Evolutionary conservation across 1,140 invertebrate species (phyloP), one percentile per base, ranked within the genome.

Genomic region (Drosophila sturtevanti): DNA sequence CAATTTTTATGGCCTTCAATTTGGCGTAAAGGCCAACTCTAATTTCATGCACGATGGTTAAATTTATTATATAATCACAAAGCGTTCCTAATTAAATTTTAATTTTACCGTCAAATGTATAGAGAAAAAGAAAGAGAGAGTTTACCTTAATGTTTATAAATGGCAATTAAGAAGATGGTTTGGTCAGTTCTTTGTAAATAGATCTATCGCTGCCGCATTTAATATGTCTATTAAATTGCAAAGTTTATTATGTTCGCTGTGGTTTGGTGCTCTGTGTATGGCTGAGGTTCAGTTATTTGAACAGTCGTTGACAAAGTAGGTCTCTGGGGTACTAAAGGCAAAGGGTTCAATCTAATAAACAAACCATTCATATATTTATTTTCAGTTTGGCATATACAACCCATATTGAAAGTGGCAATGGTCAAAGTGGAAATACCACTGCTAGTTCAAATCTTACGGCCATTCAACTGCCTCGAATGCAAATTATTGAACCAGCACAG

Each of bases 71-170:
- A 82, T 87, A 87, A 89, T 82, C 84, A 71, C 69, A 38, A 61
- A 55, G 84, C 84, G 79, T 74, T 55, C 77, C 84, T 90, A 90
- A 90, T 90, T 90, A 90, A 90, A 90, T 90, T n/a, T n/a, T n/a
- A n/a, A n/a, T n/a, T n/a, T n/a, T n/a, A n/a, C n/a, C n/a, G n/a
- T n/a, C n/a, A n/a, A n/a, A n/a, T n/a, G n/a, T n/a, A n/a, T n/a
- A n/a, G n/a, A n/a, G n/a, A n/a, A n/a, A n/a, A n/a, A n/a, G n/a
- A n/a, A n/a, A n/a, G n/a, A n/a, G n/a, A n/a, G n/a, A n/a, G n/a
- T n/a, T n/a, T n/a, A n/a, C n/a, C 56, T 58, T 56, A 35, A 48
- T 44, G 56, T 61, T 67, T 61, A 52, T 56, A 55, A 34, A 48
- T 52, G 27, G 18, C 48, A 38, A 24, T 51, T 41, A 10, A 37